Percentiles rank a stretch among this genome's conserved stretches.
Evolutionary conservation across 2,888 invertebrate species (phyloP).

Genomic region (Dastarcus helophoroides): DNA sequence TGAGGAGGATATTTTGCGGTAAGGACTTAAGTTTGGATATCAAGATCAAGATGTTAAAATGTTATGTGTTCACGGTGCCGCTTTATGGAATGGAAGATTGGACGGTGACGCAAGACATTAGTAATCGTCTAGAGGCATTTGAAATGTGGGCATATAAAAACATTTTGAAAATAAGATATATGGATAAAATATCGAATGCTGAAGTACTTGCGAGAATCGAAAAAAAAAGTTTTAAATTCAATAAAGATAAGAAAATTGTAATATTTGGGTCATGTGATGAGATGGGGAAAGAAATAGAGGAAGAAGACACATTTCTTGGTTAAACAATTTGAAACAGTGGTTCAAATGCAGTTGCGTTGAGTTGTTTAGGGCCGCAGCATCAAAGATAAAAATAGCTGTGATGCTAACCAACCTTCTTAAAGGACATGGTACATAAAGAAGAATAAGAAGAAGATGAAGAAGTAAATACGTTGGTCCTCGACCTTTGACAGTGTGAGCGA

Average conservation of each 20-base stretch:
- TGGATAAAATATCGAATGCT: not conserved
- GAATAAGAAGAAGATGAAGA: too few species aligned
- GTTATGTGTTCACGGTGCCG: too few species aligned
- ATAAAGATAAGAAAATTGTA: slow-evolving; percentile 6
- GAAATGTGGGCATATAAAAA: too few species aligned
- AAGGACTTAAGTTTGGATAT: slow-evolving; percentile 3
- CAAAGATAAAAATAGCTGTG: slow-evolving; percentile 1
- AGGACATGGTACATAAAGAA: slow-evolving; percentile 3
- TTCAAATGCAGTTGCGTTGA: slow-evolving; percentile 4
- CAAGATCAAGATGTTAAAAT: not conserved
- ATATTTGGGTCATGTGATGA: slow-evolving; percentile 7
- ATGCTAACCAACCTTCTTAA: slow-evolving; percentile 5
- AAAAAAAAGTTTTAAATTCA: slow-evolving; percentile 4
- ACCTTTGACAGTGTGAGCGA: too few species aligned
- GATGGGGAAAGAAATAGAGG: not conserved
- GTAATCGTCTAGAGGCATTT: slow-evolving; percentile 7
- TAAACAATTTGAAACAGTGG: slow-evolving; percentile 1
- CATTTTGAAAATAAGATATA: too few species aligned
- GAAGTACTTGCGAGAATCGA: not conserved
- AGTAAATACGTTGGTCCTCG: too few species aligned
- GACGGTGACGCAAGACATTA: too few species aligned
- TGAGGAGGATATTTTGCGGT: slow-evolving; percentile 4
- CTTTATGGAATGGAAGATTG: too few species aligned
- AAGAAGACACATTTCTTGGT: slow-evolving; percentile 1
- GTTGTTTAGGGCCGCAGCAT: slow-evolving; percentile 5